Evolutionary conservation across 2,888 invertebrate genomes (phyloP), one percentile per base, ranked within the genome.

Genomic region (Yponomeuta plumbellus): DNA sequence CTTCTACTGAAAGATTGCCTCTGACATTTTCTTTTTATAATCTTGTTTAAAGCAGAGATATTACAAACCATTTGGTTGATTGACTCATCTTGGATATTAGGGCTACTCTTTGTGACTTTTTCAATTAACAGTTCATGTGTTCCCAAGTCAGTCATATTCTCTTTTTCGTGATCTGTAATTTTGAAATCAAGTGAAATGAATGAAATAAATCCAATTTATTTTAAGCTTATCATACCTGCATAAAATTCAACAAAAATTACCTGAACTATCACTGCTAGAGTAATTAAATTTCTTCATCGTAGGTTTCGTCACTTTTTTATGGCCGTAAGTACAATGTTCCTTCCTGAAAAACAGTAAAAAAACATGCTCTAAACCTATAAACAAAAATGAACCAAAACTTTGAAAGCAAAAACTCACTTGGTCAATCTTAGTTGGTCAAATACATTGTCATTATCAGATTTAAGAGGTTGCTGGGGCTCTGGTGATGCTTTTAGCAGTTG

Each of bases 141-240:
- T 70, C 75, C 77, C 64, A 90, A 79, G 70, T 89, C 80, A 61
- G 86, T 81, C 17, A 70, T 69, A 70, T 88, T 89, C 79, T 89
- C 90, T 74, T 88, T 88, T 21, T 85, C 83, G 20, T 84, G 84
- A 67, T 83, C 88, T 90, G 76, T 61, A 82, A 82, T 68, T 62
- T 61, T 52, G 10, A 65, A 21, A 62, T 61, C 56, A 61, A 34
- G 34, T 34, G 5, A 34, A 34, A 34, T 34, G 34, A 8, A 34
- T 58, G 56, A 26, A 61, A 39, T 21, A 61, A 11, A 11, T 40
- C 22, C 65, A 11, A 13, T 39, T n/a, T 56, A 40, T 61, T 20
- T 63, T 44, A 34, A 58, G 44, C 13, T 26, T 64, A 59, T 39
- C 59, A 68, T 65, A 34, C 34, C 8, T 34, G 8, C 34, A 5